Base-by-base conservation (phyloP, 2,888 invertebrate species). In the Synergus laeviventris region DNA sequence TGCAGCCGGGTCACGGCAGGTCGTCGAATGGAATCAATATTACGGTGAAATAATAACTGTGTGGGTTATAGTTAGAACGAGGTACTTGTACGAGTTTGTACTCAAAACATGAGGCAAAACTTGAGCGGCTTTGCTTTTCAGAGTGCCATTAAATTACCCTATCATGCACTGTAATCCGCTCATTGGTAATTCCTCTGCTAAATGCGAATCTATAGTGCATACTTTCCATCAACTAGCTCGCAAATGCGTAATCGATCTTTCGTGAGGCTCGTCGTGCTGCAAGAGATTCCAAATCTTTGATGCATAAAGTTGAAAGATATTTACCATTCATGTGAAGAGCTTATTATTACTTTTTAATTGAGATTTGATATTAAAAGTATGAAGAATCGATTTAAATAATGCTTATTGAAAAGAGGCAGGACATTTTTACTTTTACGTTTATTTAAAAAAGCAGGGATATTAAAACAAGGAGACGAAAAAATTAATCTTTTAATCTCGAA, bases 11-110 rank as follows among this genome's bases (percentile, higher is more conserved):
- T 88, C 88, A 87, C 86, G 85, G 78, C 82, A 86, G 88, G 87
- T 87, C 86, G 84, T 84, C 83, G 84, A 86, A 82, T 81, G 83
- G 79, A 87, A 88, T 88, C 87, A 85, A 88, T 88, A 88, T 87
- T 82, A 82, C 82, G 78, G 76, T 80, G 79, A 85, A 85, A 85
- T 84, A 84, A 84, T 85, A 83, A 85, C 82, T 78, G 79, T 80
- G 59, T 73, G 73, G 39, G 56, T 5, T 56, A 73, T 56, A 73
- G 73, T 73, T 73, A 39, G 16, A 36, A 14, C 36, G 12, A 66
- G 38, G 18, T 12, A 39, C 14, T 7, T 21, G 56, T 24, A n/a
- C 11, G n/a, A 64, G 36, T 5, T 54, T 56, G 12, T 64, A 64
- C 39, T 56, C 31, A 54, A 11, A 45, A 24, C 24, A 59, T 18